phyloP scores from a whole-genome alignment of 23 tunicate genomes.

The Ciona savignyi region DNA sequence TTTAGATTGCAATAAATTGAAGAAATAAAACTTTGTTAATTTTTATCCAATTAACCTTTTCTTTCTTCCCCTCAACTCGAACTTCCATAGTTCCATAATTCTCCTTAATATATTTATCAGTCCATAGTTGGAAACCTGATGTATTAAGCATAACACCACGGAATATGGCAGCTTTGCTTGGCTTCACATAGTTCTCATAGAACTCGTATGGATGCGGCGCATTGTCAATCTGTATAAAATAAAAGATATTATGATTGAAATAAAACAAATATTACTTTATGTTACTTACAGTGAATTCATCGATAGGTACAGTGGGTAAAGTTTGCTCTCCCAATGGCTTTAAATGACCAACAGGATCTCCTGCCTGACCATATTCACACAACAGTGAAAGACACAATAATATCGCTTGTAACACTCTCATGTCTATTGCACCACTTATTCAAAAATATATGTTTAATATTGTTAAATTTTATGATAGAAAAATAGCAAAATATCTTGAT shows the following conservation, averaged over 20 bases:
- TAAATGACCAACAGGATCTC: conserved; percentile 59
- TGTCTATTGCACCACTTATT: too few species aligned
- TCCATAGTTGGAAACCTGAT: conserved; percentile 44
- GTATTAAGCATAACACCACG: conserved; percentile 31
- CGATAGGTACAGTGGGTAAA: conserved; percentile 47
- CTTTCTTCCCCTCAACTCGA: conserved; percentile 64
- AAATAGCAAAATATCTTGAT: too few species aligned
- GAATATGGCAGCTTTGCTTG: conserved; percentile 70
- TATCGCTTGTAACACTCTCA: too few species aligned
- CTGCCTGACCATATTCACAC: too few species aligned
- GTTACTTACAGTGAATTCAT: conserved; percentile 63
- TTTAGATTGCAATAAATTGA: too few species aligned
- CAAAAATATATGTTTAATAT: too few species aligned
- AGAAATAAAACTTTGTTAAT: background rate
- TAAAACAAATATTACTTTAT: background rate
- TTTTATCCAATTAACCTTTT: conserved; percentile 35
- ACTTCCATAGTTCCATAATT: conserved; percentile 70
- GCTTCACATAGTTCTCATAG: conserved; percentile 59
- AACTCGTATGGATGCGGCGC: conserved; percentile 45
- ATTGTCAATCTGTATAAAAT: conserved; percentile 31
- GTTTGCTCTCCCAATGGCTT: conserved; percentile 47
- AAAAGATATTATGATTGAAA: background rate
- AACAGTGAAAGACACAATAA: too few species aligned
- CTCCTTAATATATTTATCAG: conserved; percentile 40
- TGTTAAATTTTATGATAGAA: too few species aligned